phyloP scores from a whole-genome alignment of 2,113 vertebrate species.

The Brachirus orientalis region DNA sequence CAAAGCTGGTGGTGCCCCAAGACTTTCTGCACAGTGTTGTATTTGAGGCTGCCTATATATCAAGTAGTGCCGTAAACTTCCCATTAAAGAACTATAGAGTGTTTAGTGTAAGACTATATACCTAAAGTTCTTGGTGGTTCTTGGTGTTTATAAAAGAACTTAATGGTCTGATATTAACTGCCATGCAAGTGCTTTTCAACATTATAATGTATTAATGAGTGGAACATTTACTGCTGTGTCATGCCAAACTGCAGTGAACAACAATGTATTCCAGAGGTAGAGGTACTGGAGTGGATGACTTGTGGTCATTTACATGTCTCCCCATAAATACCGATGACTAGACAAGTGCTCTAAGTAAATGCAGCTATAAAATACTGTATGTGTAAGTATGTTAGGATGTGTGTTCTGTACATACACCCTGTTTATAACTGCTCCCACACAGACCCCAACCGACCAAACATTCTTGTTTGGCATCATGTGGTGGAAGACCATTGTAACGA shows the following conservation, averaged over 20 bases:
- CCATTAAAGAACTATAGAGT: too few relatives aligned
- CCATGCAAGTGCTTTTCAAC: too few relatives aligned
- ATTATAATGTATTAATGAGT: too few relatives aligned
- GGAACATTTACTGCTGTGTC: neutral
- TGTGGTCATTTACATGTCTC: constrained; percentile 21
- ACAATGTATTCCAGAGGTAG: constrained; percentile 1
- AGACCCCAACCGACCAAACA: constrained; percentile 13
- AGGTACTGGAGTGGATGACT: constrained; percentile 18
- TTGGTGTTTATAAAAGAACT: too few relatives aligned
- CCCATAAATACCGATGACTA: constrained; percentile 31
- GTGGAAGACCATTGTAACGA: constrained; percentile 13
- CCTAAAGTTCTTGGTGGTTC: too few relatives aligned
- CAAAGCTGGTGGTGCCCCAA: too few relatives aligned
- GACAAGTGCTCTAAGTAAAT: constrained; percentile 45
- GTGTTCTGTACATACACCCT: neutral
- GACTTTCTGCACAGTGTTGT: too few relatives aligned
- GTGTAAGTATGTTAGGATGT: neutral
- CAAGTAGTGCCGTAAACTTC: too few relatives aligned
- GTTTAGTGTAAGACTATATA: too few relatives aligned
- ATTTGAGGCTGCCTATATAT: too few relatives aligned
- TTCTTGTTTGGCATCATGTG: constrained; percentile 18
- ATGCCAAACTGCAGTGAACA: neutral
- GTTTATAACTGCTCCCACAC: constrained; percentile 5
- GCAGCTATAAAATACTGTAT: constrained; percentile 20
- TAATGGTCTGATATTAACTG: too few relatives aligned